These are phyloP conservation scores for Cepaea nemoralis DNA, from an alignment of 1,140 invertebrate genomes.

Conservation along the genomic window DNA sequence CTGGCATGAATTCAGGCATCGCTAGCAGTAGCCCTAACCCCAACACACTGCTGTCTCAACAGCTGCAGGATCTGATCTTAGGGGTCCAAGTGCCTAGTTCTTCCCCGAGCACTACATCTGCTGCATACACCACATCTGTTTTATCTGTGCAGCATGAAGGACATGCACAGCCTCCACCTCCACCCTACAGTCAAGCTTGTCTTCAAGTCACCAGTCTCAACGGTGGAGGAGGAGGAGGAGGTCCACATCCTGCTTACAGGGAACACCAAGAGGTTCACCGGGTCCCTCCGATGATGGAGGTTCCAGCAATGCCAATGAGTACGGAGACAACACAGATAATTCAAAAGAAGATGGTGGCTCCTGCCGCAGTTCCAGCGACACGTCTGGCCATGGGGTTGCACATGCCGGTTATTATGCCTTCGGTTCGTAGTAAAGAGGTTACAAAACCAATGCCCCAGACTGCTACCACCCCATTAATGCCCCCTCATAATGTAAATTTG, in stretches of 20 bases:
- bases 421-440: constrained; percentile 88
- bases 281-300: not conserved
- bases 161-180: constrained; percentile 44
- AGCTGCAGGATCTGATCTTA: constrained; percentile 31
- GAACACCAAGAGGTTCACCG: constrained; percentile 84
- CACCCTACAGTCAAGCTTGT: constrained; percentile 69
- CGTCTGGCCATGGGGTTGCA: constrained; percentile 76
- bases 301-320: not conserved
- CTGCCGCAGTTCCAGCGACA: constrained; percentile 66
- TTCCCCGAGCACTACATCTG: not conserved
- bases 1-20: constrained; percentile 53
- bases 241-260: constrained; percentile 32
- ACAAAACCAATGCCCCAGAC: constrained; percentile 94
- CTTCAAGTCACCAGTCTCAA: not conserved
- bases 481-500: constrained; percentile 59
- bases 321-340: constrained; percentile 6
- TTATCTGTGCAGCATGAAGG: constrained; percentile 48
- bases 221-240: not conserved
- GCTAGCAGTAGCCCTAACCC: constrained; percentile 43
- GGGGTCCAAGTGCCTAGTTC: not conserved
- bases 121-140: not conserved
- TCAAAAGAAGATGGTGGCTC: constrained; percentile 44
- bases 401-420: constrained; percentile 94
- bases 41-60: constrained; percentile 34
- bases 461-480: constrained; percentile 88